A percentile compares a stretch with the other conserved stretches of the same genome.
phyloP scores from a whole-genome alignment of 2,888 invertebrate species.

The Carterocephalus palaemon region DNA sequence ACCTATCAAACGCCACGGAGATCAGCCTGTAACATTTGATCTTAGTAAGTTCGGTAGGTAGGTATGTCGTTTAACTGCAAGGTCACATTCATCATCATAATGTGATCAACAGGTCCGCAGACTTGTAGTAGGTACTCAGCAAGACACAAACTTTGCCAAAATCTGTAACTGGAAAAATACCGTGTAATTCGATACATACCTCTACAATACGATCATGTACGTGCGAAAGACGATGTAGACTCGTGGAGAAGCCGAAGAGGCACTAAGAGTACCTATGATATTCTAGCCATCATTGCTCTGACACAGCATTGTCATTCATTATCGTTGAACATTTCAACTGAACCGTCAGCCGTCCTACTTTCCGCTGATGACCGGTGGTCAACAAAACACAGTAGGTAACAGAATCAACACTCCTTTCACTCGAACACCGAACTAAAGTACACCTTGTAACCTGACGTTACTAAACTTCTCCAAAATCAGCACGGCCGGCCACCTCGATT shows the following conservation, averaged over 20 bases:
- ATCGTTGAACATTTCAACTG: conserved; percentile 6
- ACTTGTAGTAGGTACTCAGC: too few relatives aligned
- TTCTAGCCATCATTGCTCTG: conserved; percentile 18
- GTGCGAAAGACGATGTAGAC: conserved; percentile 21
- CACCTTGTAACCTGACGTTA: conserved; percentile 50
- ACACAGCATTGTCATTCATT: conserved; percentile 5
- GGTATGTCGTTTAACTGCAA: too few relatives aligned
- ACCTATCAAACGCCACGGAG: too few relatives aligned
- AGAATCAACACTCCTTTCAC: conserved; percentile 63
- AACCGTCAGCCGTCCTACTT: conserved; percentile 11
- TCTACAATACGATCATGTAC: conserved; percentile 35
- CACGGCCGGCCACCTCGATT: conserved; percentile 59
- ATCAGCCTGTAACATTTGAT: too few relatives aligned
- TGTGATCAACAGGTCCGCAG: too few relatives aligned
- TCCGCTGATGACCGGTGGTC: conserved; percentile 39
- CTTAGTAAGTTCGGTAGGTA: too few relatives aligned
- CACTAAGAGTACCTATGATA: conserved; percentile 23
- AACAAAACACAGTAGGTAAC: conserved; percentile 53
- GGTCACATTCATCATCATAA: too few relatives aligned
- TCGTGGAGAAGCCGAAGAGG: conserved; percentile 12
- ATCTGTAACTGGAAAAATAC: too few relatives aligned
- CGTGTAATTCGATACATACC: too few relatives aligned
- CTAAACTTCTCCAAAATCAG: conserved; percentile 56
- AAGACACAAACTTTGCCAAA: too few relatives aligned
- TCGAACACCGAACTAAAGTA: conserved; percentile 47